Evolutionary conservation across 2,797 vertebrate species (phyloP), one percentile per base, ranked within the genome.

Genomic region (Valencia hispanica): DNA sequence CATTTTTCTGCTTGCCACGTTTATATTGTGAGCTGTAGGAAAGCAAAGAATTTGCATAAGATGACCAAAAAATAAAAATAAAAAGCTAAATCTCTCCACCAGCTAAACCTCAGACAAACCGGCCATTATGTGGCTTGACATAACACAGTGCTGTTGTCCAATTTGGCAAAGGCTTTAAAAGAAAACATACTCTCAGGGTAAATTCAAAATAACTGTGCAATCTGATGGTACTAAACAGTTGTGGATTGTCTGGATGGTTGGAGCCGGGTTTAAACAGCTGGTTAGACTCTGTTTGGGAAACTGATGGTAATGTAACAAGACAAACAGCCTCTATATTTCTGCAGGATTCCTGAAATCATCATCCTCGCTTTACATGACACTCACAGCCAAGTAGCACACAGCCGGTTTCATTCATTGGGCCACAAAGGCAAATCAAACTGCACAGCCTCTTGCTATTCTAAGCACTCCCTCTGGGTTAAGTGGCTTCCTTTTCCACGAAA

Each of bases 21-120:
- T 88, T 72, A 73, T 69, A 86, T 80, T 80, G 77, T 50, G 84
- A 91, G 84, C 85, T 88, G 80, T 69, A 85, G 81, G 86, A 88
- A 92, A 86, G 87, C 78, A 91, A 91, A 90, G 89, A 93, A 94
- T 93, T 87, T 92, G 80, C 86, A 94, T 93, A 89, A 91, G 82
- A 94, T 68, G 47, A 83, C 79, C 75, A 78, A 84, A n/a, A n/a
- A n/a, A n/a, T n/a, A n/a, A n/a, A 80, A 79, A n/a, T n/a, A 51
- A 68, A 85, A 74, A 78, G 55, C 82, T 89, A 85, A 77, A 79
- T 51, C 81, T 89, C 82, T 74, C 59, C 75, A 87, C 73, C 87
- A 83, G 70, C 73, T 74, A 83, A 82, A 91, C 86, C 81, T 84
- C 82, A 87, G 75, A 86, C 81, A 92, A 71, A 87, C 89, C 63